Base-by-base conservation (phyloP, 2,797 vertebrate species). In the Spinus olivaceus region DNA sequence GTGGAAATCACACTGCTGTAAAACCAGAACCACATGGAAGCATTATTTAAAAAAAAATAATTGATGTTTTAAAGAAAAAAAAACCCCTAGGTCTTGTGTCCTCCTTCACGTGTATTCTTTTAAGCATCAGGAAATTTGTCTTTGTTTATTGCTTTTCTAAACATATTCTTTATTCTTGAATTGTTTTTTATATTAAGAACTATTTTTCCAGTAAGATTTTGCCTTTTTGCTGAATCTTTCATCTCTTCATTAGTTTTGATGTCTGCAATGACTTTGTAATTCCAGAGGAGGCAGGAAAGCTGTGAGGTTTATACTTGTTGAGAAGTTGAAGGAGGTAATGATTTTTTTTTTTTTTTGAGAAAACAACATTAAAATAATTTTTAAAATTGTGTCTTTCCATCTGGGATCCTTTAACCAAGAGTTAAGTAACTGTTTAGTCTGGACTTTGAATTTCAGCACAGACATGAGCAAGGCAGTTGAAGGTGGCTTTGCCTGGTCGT, bases 311-410 rank as follows among this genome's bases (percentile, higher is more conserved):
- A 6, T 46, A 81, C 63, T 87, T 89, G 69, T 66, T 94, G 92
- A 86, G 94, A 92, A 81, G 85, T 28, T 94, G 73, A 79, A 92
- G 60, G 44, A 91, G 56, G 63, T 77, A 91, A 89, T 81, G 47
- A 57, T 47, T 81, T 70, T 63, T 33, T 37, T 41, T 60, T 66
- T 44, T 33, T 41, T 41, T 41, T 0, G 7, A 74, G 44, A 65
- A 91, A 92, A 79, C 18, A 79, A 16, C 56, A 81, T 90, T 84
- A 79, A 94, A 90, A 74, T 6, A 32, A 78, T 78, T 93, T 59
- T 5, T 0, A 11, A 78, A 72, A 63, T 63, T 25, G 13, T 46
- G 8, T 70, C 56, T 79, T 90, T 92, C 77, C 37, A 86, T 60
- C 73, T 86, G 51, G 46, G 35, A n/a, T 79, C 39, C 56, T 90